Evolutionary conservation across 2,113 vertebrate genomes (phyloP), one percentile per base, ranked within the genome.

Genomic region (Phalacrocorax aristotelis): DNA sequence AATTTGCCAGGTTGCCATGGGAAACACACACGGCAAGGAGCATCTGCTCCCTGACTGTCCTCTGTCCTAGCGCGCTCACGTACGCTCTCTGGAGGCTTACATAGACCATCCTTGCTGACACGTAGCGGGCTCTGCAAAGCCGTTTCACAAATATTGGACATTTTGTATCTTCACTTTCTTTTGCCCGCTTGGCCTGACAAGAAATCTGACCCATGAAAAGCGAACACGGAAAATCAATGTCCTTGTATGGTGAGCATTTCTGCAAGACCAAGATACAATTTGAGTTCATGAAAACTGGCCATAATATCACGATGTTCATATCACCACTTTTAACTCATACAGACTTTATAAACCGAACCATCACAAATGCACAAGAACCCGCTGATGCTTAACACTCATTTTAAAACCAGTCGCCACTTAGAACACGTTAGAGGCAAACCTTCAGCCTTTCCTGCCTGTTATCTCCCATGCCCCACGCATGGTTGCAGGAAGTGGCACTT

Each of bases 1-100:
- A 95, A 80, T 91, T 40, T 90, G 95, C 95, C 95, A 96, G 93
- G 95, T 94, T 96, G 95, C 90, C 40, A 94, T 44, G 93, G 91
- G 91, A 94, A 94, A 94, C 85, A 22, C 58, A 72, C 46, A 54
- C 87, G 65, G 89, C 74, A 79, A 76, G 66, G 36, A 91, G 78
- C 91, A 94, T 96, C 94, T 96, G 91, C 84, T 94, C 84, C 18
- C 61, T 61, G 70, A 34, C 48, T 89, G 74, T 58, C 65, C 84
- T 89, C 44, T 76, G 38, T 79, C 87, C 87, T 60, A 48, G 36
- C 4, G 19, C 38, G 23, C 64, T 61, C 74, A 51, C 69, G 70
- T 70, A 44, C 11, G 6, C 38, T 32, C 52, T 42, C 8, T 3
- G 34, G 65, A 68, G 70, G 69, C 21, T 79, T 46, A 23, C 10